Conservation (phyloP, 2,888 invertebrate species). For the Eupithecia subumbrata region DNA sequence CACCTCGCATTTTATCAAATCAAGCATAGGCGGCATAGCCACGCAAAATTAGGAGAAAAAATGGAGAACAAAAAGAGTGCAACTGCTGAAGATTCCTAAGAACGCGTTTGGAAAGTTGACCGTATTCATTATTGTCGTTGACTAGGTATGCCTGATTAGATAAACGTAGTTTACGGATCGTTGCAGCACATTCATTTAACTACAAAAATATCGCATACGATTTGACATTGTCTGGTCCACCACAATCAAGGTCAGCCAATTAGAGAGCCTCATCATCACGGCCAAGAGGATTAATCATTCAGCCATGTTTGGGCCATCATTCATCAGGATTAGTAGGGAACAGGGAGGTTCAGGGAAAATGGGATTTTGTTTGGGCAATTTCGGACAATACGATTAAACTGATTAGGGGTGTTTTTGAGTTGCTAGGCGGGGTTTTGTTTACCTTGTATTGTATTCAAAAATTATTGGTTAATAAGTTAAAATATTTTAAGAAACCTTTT, state of each 20-base stretch:
- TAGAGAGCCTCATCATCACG: neutral
- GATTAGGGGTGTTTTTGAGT: neutral
- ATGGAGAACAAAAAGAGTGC: too few relatives aligned
- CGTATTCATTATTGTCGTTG: too few relatives aligned
- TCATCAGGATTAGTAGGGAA: constrained; percentile 4
- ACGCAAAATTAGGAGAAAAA: neutral
- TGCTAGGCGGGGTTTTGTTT: neutral
- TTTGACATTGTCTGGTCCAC: neutral
- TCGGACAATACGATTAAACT: neutral
- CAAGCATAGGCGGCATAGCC: neutral
- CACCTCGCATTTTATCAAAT: neutral
- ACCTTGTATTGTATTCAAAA: neutral
- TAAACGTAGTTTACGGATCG: too few relatives aligned
- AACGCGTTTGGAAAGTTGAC: too few relatives aligned
- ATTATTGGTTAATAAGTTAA: neutral
- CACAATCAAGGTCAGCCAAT: neutral
- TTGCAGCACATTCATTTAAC: neutral
- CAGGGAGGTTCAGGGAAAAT: neutral
- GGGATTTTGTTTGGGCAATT: neutral
- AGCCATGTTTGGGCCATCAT: neutral
- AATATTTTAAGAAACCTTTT: too few relatives aligned
- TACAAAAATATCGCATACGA: constrained; percentile 2
- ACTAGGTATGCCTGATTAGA: too few relatives aligned
- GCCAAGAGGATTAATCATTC: neutral
- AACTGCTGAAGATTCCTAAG: too few relatives aligned